A percentile compares a stretch with the other conserved stretches of the same genome.
phyloP scores from a whole-genome alignment of 2,113 vertebrate species.

The Rallus limicola region DNA sequence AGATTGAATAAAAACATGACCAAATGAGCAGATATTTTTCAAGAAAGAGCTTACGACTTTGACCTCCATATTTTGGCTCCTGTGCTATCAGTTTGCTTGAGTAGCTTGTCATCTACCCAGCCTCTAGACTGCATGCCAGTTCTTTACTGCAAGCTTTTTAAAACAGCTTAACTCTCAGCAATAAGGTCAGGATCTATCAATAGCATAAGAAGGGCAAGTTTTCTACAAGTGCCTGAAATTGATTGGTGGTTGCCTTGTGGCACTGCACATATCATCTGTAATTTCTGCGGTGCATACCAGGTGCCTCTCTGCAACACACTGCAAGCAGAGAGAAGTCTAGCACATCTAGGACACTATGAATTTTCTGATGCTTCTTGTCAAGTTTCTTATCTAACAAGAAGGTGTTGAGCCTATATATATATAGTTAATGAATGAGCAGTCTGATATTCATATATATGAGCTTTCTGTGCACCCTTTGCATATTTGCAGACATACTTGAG shows the following conservation, averaged over 20 bases:
- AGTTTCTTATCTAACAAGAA: neutral
- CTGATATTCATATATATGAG: neutral
- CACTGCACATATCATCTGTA: neutral
- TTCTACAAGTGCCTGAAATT: neutral
- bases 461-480: neutral
- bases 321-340: neutral
- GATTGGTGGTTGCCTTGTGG: neutral
- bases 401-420: neutral
- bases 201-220: neutral
- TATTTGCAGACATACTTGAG: neutral
- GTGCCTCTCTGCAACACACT: neutral
- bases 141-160: slow-evolving; percentile 8
- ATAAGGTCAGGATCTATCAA: slow-evolving; percentile 26
- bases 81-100: slow-evolving; percentile 4
- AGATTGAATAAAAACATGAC: neutral
- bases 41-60: slow-evolving; percentile 49
- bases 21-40: slow-evolving; percentile 37
- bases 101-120: slow-evolving; percentile 27
- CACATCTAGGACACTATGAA: neutral
- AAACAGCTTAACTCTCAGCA: slow-evolving; percentile 2
- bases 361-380: slow-evolving; percentile 8
- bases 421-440: neutral
- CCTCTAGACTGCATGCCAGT: neutral
- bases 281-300: neutral
- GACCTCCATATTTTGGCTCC: slow-evolving; percentile 41